Evolutionary conservation across 2,797 vertebrate species (phyloP).

Genomic region (Dallia pectoralis): DNA sequence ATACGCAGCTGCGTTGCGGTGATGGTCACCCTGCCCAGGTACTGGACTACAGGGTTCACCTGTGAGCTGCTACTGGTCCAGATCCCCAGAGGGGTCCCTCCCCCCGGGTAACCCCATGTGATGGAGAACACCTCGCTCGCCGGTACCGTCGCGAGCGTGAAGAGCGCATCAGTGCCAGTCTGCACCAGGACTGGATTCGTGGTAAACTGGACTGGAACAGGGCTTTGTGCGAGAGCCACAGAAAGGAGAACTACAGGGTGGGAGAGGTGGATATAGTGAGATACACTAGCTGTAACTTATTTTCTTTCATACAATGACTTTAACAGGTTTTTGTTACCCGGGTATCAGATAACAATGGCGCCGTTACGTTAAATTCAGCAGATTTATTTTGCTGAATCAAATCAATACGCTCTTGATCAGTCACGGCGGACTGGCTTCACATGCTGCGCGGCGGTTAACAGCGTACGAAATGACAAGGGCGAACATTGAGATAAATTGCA

Average conservation of each 20-base stretch:
- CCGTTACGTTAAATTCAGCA: conserved; percentile 4
- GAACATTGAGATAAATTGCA: conserved; percentile 39
- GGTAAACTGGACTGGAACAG: conserved; percentile 64
- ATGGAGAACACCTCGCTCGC: conserved; percentile 53
- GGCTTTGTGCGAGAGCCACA: conserved; percentile 54
- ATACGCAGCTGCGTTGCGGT: conserved; percentile 65
- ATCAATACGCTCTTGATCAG: conserved; percentile 55
- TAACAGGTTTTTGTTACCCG: not conserved
- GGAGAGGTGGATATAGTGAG: conserved; percentile 2
- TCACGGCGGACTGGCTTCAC: conserved; percentile 46
- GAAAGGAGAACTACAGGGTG: conserved; percentile 38
- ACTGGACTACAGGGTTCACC: conserved; percentile 52
- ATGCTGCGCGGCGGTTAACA: conserved; percentile 24
- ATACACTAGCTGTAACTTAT: not conserved
- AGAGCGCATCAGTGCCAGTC: conserved; percentile 48
- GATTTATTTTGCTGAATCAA: conserved; percentile 44
- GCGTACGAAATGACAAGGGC: conserved; percentile 34
- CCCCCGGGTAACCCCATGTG: conserved; percentile 57
- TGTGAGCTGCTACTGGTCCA: conserved; percentile 17
- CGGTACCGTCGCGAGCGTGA: conserved; percentile 60
- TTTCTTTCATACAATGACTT: conserved; percentile 5
- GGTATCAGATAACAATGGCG: not conserved
- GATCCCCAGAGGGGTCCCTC: conserved; percentile 50
- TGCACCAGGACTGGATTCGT: conserved; percentile 59
- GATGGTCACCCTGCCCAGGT: conserved; percentile 63